A percentile compares a stretch with the other conserved stretches of the same genome.
These are phyloP conservation scores for Cataglyphis rosenhaueri DNA, from an alignment of 2,888 invertebrate species.

Conservation along the genomic window DNA sequence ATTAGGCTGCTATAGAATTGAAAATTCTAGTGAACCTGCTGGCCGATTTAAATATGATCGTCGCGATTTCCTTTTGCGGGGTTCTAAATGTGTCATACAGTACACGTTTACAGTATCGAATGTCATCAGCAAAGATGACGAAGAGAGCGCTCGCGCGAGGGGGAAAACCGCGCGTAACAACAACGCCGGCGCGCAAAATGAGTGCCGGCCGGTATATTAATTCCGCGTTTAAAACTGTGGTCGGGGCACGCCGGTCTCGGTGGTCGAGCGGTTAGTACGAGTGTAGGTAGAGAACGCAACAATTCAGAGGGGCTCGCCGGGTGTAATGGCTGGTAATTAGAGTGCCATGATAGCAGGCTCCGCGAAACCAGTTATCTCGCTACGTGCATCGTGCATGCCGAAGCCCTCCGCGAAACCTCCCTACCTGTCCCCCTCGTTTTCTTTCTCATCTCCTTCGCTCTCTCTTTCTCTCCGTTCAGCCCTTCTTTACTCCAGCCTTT, in stretches of 20 bases:
- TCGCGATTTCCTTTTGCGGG: neutral
- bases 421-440: constrained; percentile 54
- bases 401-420: constrained; percentile 63
- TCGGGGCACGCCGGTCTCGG: constrained; percentile 81
- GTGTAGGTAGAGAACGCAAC: constrained; percentile 82
- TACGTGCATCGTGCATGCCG: constrained; percentile 83
- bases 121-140: constrained; percentile 41
- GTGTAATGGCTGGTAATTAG: constrained; percentile 84
- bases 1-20: neutral
- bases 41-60: constrained; percentile 18
- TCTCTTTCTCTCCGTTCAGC: constrained; percentile 46
- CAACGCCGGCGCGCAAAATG: constrained; percentile 74
- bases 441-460: constrained; percentile 54
- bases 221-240: constrained; percentile 83
- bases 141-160: neutral
- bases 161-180: constrained; percentile 75
- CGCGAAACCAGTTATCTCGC: constrained; percentile 84
- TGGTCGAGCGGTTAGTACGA: constrained; percentile 80
- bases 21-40: neutral
- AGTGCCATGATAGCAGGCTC: constrained; percentile 84
- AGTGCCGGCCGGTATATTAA: constrained; percentile 82
- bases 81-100: neutral
- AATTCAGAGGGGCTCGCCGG: constrained; percentile 82
- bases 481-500: constrained; percentile 41
- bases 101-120: constrained; percentile 1